Conservation (phyloP, 2,113 vertebrate species). For the Bubo blakistoni region DNA sequence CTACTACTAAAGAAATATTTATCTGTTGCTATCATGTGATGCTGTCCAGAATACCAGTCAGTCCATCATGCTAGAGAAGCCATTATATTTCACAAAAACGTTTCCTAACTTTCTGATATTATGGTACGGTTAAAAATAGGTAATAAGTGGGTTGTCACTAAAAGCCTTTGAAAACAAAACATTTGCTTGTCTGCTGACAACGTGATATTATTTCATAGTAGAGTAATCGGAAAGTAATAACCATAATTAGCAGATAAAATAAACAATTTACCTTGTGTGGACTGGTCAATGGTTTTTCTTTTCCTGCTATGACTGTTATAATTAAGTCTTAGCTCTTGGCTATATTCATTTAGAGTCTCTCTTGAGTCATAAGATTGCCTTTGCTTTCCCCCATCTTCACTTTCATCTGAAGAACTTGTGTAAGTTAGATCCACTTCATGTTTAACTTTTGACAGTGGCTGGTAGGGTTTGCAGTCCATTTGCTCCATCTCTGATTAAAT, state of each 20-base stretch:
- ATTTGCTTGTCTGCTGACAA: not conserved
- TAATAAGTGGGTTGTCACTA: not conserved
- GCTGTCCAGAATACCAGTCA: not conserved
- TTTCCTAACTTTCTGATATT: not conserved
- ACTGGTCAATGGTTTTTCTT: slow-evolving; percentile 83
- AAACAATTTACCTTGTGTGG: slow-evolving; percentile 82
- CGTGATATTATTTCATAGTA: not conserved
- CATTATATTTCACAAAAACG: not conserved
- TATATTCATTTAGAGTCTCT: slow-evolving; percentile 92
- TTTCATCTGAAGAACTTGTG: slow-evolving; percentile 95
- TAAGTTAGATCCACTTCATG: slow-evolving; percentile 96
- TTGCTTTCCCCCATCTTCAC: slow-evolving; percentile 89
- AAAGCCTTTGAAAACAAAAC: not conserved
- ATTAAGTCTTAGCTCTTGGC: slow-evolving; percentile 88
- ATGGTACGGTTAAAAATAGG: not conserved
- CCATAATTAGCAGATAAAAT: not conserved
- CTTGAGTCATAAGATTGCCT: slow-evolving; percentile 91
- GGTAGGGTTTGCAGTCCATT: slow-evolving; percentile 97
- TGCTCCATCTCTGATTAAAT: slow-evolving; percentile 88
- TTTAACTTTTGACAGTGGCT: slow-evolving; percentile 91
- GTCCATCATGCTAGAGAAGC: not conserved
- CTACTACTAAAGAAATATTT: not conserved
- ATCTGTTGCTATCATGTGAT: not conserved
- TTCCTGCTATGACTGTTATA: slow-evolving; percentile 88
- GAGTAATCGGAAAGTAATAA: not conserved